Base-by-base conservation (phyloP, 2,888 invertebrate species). In the Drosophila monieri region DNA sequence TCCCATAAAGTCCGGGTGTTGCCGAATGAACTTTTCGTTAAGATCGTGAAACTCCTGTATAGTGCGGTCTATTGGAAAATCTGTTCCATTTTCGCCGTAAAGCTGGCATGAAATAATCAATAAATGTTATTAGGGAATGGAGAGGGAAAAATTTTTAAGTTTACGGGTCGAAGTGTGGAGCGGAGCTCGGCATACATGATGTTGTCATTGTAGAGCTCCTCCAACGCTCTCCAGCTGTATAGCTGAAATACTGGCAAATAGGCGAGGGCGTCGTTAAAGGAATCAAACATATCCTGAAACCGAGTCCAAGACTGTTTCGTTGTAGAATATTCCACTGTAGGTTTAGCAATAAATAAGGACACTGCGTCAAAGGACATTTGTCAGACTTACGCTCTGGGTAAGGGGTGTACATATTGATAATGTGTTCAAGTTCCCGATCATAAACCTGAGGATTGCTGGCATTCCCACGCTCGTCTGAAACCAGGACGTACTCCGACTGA, bases 141-240 rank as follows among this genome's bases (percentile, higher is more conserved):
- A 25, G 2, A 21, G 3, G 10, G n/a, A 21, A 9, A 5, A n/a
- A 2, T 6, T 18, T n/a, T 1, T 2, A 9, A 5, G 15, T 4
- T 14, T 14, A 35, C 74, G 72, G 6, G 85, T n/a, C 72, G 69
- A 3, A 89, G 70, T 15, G 80, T 71, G 8, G 87, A 62, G 44
- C 95, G 91, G 6, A 95, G 72, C 85, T 95, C 95, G 0, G 93
- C 87, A 74, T 94, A 95, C 88, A 93, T 92, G 0, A 95, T 91
- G 72, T 94, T 94, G 78, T 95, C 95, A 0, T 93, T 91, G 70
- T 93, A 92, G 41, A 94, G 86, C 79, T 94, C 94, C 53, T 92
- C 86, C 2, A 95, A 89, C 27, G 93, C 89, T 69, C 92, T 92
- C 78, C 93, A 92, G 65, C 93, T 92, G 77, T 93, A 93, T 12